Evolutionary conservation across 2,113 vertebrate genomes (phyloP), one percentile per base, ranked within the genome.

Genomic region (Burhinus bistriatus): DNA sequence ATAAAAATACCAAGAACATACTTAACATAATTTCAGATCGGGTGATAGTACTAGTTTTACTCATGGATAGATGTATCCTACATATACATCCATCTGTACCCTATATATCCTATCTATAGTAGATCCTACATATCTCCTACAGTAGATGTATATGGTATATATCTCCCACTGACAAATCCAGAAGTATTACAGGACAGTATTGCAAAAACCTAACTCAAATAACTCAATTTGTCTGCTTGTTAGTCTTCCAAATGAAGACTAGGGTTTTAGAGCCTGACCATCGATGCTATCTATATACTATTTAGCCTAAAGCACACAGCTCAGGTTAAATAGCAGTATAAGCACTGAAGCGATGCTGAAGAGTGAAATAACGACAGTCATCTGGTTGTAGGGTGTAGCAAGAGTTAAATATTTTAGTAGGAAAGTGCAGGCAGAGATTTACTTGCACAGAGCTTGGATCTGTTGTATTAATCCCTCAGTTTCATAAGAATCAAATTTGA

Each of bases 391-490:
- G 38, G 25, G 71, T 83, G 5, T 86, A 81, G 36, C 27, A 90
- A 84, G 86, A 72, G 86, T 95, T 96, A 96, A 96, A 86, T 25
- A 6, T 49, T 86, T 84, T 30, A 64, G 38, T 10, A 69, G 69
- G 49, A 51, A 86, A 72, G 27, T 27, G 34, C 49, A 57, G 65
- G 44, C 72, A 89, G 79, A 71, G 55, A 93, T 94, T 79, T 95
- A 89, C 89, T 96, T 71, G 27, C 72, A 75, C 19, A 38, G 71
- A 80, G 23, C 66, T 92, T 84, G 85, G 52, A 61, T 95, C 69
- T 93, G 83, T 94, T 91, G 26, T 90, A 71, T 83, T 91, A 95
- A 96, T 91, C 69, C 61, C 34, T 95, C 85, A 72, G 92, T 96
- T 94, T 61, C 65, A 38, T 90, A 79, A 81, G 76, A 92, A 95